Conservation (phyloP, 2,888 invertebrate species). For the Liopterus haemorrhoidalis region DNA sequence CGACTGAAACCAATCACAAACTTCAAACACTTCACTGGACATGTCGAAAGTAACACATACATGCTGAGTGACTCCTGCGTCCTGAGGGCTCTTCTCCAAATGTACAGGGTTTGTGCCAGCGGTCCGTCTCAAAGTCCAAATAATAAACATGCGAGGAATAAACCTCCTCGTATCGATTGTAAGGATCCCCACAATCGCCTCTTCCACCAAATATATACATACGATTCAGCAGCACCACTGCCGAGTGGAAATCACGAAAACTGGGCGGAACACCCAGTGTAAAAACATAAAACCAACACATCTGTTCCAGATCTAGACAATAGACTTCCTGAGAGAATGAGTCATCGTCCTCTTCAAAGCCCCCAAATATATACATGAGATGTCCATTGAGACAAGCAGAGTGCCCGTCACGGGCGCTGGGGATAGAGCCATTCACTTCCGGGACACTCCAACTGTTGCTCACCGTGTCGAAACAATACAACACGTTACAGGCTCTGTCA, state of each 20-base stretch:
- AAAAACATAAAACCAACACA: constrained; percentile 63
- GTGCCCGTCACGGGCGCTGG: constrained; percentile 70
- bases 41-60: constrained; percentile 53
- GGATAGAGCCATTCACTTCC: constrained; percentile 53
- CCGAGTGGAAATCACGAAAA: constrained; percentile 84
- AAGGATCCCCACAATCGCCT: constrained; percentile 63
- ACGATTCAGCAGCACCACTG: constrained; percentile 65
- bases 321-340: constrained; percentile 75
- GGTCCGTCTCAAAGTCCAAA: constrained; percentile 63
- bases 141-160: constrained; percentile 74
- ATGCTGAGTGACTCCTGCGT: constrained; percentile 85
- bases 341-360: constrained; percentile 79
- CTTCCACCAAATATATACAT: constrained; percentile 92
- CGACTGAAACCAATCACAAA: constrained; percentile 54
- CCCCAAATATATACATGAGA: constrained; percentile 85
- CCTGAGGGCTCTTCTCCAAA: constrained; percentile 67
- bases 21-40: too few relatives aligned
- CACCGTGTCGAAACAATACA: constrained; percentile 76
- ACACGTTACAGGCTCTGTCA: constrained; percentile 67
- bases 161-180: constrained; percentile 62
- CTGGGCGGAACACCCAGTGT: constrained; percentile 60
- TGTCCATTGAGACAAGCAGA: constrained; percentile 75
- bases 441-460: constrained; percentile 64
- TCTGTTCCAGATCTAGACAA: constrained; percentile 64
- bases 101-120: constrained; percentile 61